These are phyloP conservation scores for Uloborus diversus DNA, from an alignment of 1,140 invertebrate genomes.

Conservation along the genomic window DNA sequence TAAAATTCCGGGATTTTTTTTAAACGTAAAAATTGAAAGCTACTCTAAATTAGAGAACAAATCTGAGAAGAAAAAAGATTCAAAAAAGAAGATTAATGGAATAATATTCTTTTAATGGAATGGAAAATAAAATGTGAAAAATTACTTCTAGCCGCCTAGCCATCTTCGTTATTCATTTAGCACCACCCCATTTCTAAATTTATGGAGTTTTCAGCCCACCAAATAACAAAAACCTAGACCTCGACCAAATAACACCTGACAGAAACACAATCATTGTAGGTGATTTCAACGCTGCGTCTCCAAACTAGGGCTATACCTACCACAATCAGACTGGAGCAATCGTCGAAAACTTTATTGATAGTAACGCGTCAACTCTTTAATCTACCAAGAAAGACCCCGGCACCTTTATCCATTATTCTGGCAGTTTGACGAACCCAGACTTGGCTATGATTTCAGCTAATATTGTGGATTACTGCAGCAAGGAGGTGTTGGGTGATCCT, in stretches of 20 bases:
- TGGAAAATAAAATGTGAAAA: no score
- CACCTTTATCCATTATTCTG: conserved; percentile 5
- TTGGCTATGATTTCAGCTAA: conserved; percentile 9
- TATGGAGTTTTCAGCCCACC: background rate
- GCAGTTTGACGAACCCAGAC: conserved; percentile 17
- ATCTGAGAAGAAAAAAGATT: no score
- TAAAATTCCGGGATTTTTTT: no score
- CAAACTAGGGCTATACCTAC: background rate
- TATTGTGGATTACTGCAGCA: background rate
- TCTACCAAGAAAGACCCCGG: conserved; percentile 1
- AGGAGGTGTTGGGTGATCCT: background rate
- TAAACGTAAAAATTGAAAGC: no score
- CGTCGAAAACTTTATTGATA: background rate
- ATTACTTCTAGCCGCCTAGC: no score
- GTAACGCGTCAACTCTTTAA: no score
- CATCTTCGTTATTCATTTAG: no score
- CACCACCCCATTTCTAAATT: no score
- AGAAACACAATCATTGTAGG: background rate
- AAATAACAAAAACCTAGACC: conserved; percentile 1
- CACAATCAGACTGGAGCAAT: background rate
- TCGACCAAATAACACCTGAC: background rate
- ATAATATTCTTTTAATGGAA: no score
- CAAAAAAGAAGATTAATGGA: no score
- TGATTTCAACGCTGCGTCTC: background rate
- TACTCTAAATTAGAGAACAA: no score